Base-by-base conservation (phyloP, 2,113 vertebrate species). In the Rhabdomys dilectus region DNA sequence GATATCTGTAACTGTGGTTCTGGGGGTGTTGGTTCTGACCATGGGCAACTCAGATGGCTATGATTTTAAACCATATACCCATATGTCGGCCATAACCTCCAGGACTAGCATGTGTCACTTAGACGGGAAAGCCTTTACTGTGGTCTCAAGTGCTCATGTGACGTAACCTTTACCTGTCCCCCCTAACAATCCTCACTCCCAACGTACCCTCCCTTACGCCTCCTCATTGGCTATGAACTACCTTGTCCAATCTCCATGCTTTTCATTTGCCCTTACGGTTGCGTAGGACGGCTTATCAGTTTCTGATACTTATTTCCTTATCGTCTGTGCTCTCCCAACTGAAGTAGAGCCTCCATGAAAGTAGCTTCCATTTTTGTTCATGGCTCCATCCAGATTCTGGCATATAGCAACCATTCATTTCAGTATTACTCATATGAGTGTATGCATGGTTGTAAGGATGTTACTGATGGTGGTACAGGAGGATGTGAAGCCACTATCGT, bases 161-260 rank as follows among this genome's bases (percentile, higher is more conserved):
- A 70, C 56, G 39, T 12, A 42, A 72, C 36, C 19, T 26, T 8
- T 13, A 16, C 10, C 39, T 42, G 26, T 15, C 5, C 53, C 68
- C 64, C 48, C 70, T 34, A 29, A 82, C 5, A 4, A 2, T 0
- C 12, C 24, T n/a, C 0, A 5, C 48, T 16, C 60, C 13, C 10
- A 36, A 0, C 11, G 16, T 26, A 72, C 36, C 39, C 51, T 21
- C 26, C 12, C 19, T 62, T 21, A 7, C 2, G 72, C 21, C 3
- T 73, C 26, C 24, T 56, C 10, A 2, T 22, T 26, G 3, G 48
- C 5, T 60, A 42, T 21, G 21, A 22, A 17, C 76, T 66, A 53
- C 26, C 17, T 26, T 0, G 5, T 12, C 26, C 0, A 0, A 22
- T 45, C 34, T 16, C n/a, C 3, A 0, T 15, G 48, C 11, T 26